Conservation (phyloP, 2,113 vertebrate species). For the Microcebus griseorufus region DNA sequence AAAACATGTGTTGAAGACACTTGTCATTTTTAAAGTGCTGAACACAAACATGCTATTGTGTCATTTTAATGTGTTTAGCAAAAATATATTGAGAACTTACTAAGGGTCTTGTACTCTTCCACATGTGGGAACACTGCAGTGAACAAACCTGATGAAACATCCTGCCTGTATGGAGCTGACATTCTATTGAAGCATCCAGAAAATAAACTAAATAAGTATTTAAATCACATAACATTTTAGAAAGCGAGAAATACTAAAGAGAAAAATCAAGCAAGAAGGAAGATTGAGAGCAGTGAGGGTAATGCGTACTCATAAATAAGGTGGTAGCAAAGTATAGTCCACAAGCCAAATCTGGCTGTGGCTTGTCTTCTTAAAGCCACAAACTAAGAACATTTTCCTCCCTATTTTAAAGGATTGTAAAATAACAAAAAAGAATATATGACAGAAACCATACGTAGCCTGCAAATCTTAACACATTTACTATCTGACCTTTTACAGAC, state of each 20-base stretch:
- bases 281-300: neutral
- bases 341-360: neutral
- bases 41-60: neutral
- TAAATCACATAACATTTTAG: constrained; percentile 20
- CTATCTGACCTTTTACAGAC: neutral
- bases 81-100: neutral
- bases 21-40: neutral
- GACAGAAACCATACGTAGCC: neutral
- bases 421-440: neutral
- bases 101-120: neutral
- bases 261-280: neutral
- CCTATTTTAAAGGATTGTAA: neutral
- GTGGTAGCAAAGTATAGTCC: neutral
- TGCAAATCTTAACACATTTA: constrained; percentile 24
- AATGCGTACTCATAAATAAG: neutral
- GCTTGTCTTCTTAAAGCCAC: neutral
- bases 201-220: neutral
- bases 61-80: constrained; percentile 5
- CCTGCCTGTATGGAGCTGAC: neutral
- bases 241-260: constrained; percentile 7
- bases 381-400: neutral
- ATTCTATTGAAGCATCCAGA: neutral
- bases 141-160: neutral
- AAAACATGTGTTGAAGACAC: neutral
- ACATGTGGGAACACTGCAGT: neutral